These are phyloP conservation scores for Podarcis muralis DNA, from an alignment of 2,113 vertebrate genomes.

Conservation along the genomic window DNA sequence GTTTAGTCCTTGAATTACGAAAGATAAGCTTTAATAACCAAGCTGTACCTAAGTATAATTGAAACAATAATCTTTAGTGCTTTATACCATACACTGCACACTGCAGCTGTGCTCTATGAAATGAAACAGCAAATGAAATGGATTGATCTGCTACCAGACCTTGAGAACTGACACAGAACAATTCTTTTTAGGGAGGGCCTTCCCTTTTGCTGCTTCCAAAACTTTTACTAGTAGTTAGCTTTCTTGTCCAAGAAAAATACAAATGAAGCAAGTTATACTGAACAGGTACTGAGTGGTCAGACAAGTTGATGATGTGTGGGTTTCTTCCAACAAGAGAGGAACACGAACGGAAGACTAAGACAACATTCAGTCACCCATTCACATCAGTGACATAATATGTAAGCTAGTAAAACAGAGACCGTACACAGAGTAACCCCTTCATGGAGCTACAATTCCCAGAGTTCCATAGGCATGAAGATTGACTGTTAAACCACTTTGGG, in stretches of 20 bases:
- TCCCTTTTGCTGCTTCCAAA: not conserved
- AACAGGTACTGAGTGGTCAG: not conserved
- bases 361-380: not conserved
- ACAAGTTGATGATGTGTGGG: not conserved
- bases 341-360: not conserved
- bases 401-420: not conserved
- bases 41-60: not conserved
- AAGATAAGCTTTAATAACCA: constrained; percentile 54
- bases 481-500: no score
- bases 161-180: not conserved
- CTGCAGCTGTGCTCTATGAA: constrained; percentile 3
- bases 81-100: not conserved
- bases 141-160: not conserved
- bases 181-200: not conserved
- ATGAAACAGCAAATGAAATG: not conserved
- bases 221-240: not conserved
- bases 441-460: no score
- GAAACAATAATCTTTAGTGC: not conserved
- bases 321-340: not conserved
- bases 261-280: not conserved
- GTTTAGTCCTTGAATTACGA: constrained; percentile 60
- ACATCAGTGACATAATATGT: not conserved
- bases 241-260: not conserved
- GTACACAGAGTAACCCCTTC: no score
- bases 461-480: no score